Percentiles rank a stretch among this genome's conserved stretches.
Conservation (phyloP, 1,140 invertebrate species). For the Chymomyza costata region DNA sequence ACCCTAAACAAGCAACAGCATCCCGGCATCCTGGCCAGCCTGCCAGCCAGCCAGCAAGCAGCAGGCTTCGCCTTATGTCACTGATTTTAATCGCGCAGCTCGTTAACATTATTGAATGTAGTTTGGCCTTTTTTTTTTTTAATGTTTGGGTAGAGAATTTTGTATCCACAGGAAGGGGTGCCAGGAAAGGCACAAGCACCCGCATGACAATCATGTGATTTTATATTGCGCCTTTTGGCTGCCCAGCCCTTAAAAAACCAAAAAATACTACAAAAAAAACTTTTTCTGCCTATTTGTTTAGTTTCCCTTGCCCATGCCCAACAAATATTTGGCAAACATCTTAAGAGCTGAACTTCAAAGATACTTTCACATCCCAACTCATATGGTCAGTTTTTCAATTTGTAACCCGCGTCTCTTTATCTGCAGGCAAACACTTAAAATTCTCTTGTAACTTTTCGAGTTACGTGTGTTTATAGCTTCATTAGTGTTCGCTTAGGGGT, state of each 20-base stretch:
- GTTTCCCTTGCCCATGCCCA: conserved; percentile 20
- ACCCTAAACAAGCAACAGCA: conserved; percentile 3
- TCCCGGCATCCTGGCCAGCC: conserved; percentile 1
- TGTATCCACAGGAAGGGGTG: conserved; percentile 38
- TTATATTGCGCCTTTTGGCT: conserved; percentile 43
- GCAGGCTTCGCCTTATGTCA: conserved; percentile 57
- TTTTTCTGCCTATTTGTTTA: conserved; percentile 15
- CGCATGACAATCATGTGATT: conserved; percentile 42
- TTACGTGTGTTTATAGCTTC: conserved; percentile 58
- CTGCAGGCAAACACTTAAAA: conserved; percentile 34
- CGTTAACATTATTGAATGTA: conserved; percentile 60
- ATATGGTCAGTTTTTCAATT: conserved; percentile 57
- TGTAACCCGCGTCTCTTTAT: conserved; percentile 6
- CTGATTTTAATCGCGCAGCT: conserved; percentile 68
- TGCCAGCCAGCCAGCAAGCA: conserved; percentile 10
- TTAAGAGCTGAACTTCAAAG: conserved; percentile 55
- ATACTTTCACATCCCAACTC: conserved; percentile 20
- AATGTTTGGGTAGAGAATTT: conserved; percentile 30
- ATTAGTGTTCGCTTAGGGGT: conserved; percentile 49
- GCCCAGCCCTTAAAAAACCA: conserved; percentile 5
- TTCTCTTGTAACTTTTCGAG: conserved; percentile 44
- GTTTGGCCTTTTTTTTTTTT: conserved; percentile 45
- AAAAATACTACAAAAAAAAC: too few relatives aligned
- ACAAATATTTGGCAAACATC: conserved; percentile 63
- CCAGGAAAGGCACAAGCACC: too few relatives aligned